These are phyloP conservation scores for Baccha elongata DNA, from an alignment of 2,888 invertebrate species.

Conservation along the genomic window DNA sequence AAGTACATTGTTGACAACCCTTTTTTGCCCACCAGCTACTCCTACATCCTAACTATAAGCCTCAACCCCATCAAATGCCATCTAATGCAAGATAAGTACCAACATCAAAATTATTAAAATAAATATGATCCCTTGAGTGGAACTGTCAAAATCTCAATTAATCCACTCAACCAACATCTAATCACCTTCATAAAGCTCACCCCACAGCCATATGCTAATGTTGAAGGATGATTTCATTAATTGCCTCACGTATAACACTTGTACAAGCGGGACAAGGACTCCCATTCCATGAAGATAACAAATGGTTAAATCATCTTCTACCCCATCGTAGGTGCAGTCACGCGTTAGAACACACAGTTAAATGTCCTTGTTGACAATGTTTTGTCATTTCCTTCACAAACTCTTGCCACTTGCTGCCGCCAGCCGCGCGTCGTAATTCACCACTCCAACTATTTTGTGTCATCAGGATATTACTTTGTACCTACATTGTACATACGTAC, in stretches of 20 bases:
- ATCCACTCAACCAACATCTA: constrained; percentile 68
- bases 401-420: background rate
- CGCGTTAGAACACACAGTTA: constrained; percentile 51
- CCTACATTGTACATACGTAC: constrained; percentile 31
- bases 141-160: constrained; percentile 69
- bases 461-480: constrained; percentile 67
- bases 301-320: constrained; percentile 1
- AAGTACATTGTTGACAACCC: background rate
- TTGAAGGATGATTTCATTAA: constrained; percentile 69
- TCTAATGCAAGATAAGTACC: constrained; percentile 50
- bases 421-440: background rate
- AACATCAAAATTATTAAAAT: constrained; percentile 70
- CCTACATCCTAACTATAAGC: background rate
- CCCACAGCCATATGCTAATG: constrained; percentile 61
- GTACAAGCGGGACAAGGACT: background rate
- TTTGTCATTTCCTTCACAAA: constrained; percentile 62
- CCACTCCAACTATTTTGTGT: constrained; percentile 49
- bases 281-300: background rate
- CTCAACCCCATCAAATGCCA: constrained; percentile 33
- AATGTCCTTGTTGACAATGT: constrained; percentile 70
- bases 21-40: background rate
- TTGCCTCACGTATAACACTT: constrained; percentile 70
- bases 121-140: constrained; percentile 67
- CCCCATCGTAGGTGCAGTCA: background rate
- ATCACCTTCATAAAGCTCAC: constrained; percentile 57